Evolutionary conservation across 2,888 invertebrate genomes (phyloP).

Genomic region (Abrostola triplasia): DNA sequence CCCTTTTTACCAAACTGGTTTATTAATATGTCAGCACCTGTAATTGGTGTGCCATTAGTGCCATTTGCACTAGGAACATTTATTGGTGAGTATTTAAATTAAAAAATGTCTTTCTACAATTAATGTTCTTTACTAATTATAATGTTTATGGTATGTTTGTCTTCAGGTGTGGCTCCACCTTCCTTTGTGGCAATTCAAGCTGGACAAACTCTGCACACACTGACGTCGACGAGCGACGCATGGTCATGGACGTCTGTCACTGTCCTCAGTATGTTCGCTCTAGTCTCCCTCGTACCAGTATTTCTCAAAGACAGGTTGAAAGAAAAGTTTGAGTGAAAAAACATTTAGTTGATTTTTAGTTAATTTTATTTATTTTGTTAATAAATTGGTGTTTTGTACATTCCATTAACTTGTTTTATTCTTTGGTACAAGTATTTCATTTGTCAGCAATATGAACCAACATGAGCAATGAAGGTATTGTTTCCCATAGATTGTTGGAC

Average conservation of each 20-base stretch:
- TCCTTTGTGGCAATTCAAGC: conserved; percentile 99
- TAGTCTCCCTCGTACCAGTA: conserved; percentile 96
- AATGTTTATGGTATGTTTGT: neutral
- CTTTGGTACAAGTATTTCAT: conserved; percentile 31
- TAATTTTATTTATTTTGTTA: conserved; percentile 72
- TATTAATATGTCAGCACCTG: conserved; percentile 98
- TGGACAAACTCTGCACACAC: conserved; percentile 97
- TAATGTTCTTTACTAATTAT: too few relatives aligned
- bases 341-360: conserved; percentile 66
- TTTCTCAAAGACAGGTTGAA: conserved; percentile 94
- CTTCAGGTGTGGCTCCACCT: conserved; percentile 96
- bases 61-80: conserved; percentile 99
- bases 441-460: conserved; percentile 91
- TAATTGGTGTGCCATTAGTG: conserved; percentile 97
- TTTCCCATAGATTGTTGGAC: conserved; percentile 89
- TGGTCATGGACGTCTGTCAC: conserved; percentile 96
- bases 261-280: conserved; percentile 93
- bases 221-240: conserved; percentile 96
- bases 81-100: conserved; percentile 89
- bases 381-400: conserved; percentile 78
- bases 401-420: conserved; percentile 67
- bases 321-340: conserved; percentile 91
- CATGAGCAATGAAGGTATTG: conserved; percentile 89
- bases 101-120: too few relatives aligned
- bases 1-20: conserved; percentile 99